Evolutionary conservation across 2,113 vertebrate genomes (phyloP), one percentile per base, ranked within the genome.

Genomic region (Rhadina sibilatrix): DNA sequence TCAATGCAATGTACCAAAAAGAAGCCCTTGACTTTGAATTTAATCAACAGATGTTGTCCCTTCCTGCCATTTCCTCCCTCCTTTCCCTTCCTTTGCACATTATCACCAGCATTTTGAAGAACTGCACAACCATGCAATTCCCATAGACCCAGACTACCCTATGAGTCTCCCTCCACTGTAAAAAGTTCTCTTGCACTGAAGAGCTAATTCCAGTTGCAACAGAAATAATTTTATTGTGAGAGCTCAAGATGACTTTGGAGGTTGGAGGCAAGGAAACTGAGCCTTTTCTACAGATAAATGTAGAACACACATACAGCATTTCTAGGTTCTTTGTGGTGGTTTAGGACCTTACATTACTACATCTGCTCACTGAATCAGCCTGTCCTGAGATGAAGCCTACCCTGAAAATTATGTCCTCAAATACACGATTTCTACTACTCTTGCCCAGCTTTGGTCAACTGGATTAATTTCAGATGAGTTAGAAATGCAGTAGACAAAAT

Each of bases 371-470:
- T 28, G 19, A 71, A 71, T 49, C 70, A 64, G 7, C 28, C 22
- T 50, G 8, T 25, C 2, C 1, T 23, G 38, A 11, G 19, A 4
- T 77, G 38, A 52, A 81, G n/a, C 21, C 40, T 60, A 16, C 9
- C 27, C 35, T 52, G 50, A 46, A 60, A 33, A 27, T 10, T 0
- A 27, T 60, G 4, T 11, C 44, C 10, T 22, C 35, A 46, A 30
- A 78, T 27, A n/a, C 10, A 37, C 0, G 0, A 40, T 23, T 23
- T 56, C 69, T 35, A 17, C n/a, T 76, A n/a, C 9, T 47, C 23
- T 6, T 50, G 20, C 17, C 31, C 63, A 59, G 47, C 4, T 77
- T 25, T 22, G n/a, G 35, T 35, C 6, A 4, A 18, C 15, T 46
- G 35, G 14, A 63, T 64, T 64, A 14, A 24, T 37, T 31, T 54